Evolutionary conservation across 2,888 invertebrate genomes (phyloP).

Genomic region (Stenurella melanura): DNA sequence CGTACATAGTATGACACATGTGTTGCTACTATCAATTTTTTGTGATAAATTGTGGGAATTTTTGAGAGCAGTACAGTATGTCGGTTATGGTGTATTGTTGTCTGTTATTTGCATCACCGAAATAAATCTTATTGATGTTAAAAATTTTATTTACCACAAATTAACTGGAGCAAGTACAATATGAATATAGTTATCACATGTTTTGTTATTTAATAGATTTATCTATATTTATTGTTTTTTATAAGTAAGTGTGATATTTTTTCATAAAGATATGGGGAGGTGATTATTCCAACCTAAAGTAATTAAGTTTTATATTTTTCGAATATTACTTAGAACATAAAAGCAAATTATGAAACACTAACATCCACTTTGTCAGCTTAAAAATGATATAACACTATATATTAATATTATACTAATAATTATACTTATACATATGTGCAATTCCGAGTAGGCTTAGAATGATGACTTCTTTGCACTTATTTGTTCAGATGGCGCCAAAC

Average conservation of each 20-base stretch:
- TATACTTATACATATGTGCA: no score
- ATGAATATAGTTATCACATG: constrained; percentile 37
- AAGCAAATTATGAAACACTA: no score
- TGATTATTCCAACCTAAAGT: neutral
- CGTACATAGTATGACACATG: constrained; percentile 85
- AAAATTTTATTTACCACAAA: constrained; percentile 76
- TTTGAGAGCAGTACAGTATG: constrained; percentile 81
- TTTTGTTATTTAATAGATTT: constrained; percentile 25
- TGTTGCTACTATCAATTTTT: constrained; percentile 84
- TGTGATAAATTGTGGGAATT: constrained; percentile 89
- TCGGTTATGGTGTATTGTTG: constrained; percentile 82
- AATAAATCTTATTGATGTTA: constrained; percentile 80
- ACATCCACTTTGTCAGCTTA: no score
- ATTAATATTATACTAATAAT: no score
- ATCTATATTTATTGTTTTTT: constrained; percentile 12
- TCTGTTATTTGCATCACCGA: constrained; percentile 83
- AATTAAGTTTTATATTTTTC: neutral
- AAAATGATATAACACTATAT: no score
- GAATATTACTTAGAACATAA: neutral
- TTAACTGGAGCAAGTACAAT: constrained; percentile 68
- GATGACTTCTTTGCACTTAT: no score
- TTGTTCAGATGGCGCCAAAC: no score
- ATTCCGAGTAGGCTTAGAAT: no score
- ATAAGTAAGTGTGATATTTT: constrained; percentile 35
- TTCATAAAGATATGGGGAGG: neutral